Conservation (phyloP, 2,888 invertebrate species). For the Galerucella nymphaeae region DNA sequence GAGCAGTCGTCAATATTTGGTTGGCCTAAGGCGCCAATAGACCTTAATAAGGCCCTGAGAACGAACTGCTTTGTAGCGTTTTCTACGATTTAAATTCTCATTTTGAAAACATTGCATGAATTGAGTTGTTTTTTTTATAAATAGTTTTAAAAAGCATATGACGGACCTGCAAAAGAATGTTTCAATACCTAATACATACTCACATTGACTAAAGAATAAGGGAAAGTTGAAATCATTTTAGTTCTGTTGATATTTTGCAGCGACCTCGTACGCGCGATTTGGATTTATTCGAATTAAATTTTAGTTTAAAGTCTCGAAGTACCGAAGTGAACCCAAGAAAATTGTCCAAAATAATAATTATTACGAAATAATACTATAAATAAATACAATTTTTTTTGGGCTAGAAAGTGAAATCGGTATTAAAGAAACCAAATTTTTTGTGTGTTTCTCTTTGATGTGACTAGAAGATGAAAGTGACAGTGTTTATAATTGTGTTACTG, state of each 20-base stretch:
- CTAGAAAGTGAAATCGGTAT: conserved; percentile 38
- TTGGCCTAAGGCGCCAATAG: too few relatives aligned
- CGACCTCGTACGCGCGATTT: conserved; percentile 36
- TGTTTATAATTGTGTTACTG: conserved; percentile 38
- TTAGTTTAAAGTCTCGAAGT: conserved; percentile 30
- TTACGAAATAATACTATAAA: conserved; percentile 21
- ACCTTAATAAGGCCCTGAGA: too few relatives aligned
- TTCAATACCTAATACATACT: conserved; percentile 29
- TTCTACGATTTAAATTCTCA: too few relatives aligned
- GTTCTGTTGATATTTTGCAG: conserved; percentile 37
- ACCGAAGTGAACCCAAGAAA: conserved; percentile 1
- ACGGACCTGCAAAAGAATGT: conserved; percentile 20
- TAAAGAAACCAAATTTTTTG: conserved; percentile 1
- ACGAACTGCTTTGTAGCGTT: too few relatives aligned
- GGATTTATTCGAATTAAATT: conserved; percentile 33
- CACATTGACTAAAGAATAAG: conserved; percentile 42
- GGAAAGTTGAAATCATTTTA: conserved; percentile 40
- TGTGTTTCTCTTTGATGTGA: background rate
- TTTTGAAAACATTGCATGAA: too few relatives aligned
- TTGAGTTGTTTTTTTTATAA: too few relatives aligned
- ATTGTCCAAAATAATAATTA: background rate
- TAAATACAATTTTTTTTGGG: conserved; percentile 12
- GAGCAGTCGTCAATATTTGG: too few relatives aligned
- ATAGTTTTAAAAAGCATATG: background rate
- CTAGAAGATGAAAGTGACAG: conserved; percentile 44